Evolutionary conservation across 2,888 invertebrate species (phyloP).

Genomic region (Leptopilina myrica): DNA sequence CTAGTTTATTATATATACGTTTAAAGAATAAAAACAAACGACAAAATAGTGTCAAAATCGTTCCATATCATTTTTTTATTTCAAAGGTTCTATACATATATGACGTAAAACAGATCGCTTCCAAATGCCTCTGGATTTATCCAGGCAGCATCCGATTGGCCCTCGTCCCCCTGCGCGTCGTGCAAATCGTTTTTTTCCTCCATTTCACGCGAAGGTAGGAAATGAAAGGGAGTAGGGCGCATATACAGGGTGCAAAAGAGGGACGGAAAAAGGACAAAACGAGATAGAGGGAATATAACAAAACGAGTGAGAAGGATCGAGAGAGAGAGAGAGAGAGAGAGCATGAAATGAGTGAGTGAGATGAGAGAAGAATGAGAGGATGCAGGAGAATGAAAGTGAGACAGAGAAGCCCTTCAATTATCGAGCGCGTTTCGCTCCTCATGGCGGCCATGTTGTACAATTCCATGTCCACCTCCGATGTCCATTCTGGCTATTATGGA

Average conservation of each 20-base stretch:
- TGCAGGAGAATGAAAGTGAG: constrained; percentile 48
- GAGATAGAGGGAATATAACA: constrained; percentile 5
- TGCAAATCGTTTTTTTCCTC: constrained; percentile 37
- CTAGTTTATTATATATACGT: too few species aligned
- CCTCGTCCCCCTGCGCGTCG: constrained; percentile 42
- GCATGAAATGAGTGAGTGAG: constrained; percentile 23
- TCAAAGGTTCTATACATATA: not conserved
- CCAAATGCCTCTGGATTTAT: constrained; percentile 43
- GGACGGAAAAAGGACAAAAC: constrained; percentile 44
- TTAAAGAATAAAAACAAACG: too few species aligned
- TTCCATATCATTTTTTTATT: not conserved
- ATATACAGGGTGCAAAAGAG: constrained; percentile 21
- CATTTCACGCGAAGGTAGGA: constrained; percentile 42
- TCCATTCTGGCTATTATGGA: constrained; percentile 65
- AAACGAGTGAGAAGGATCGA: constrained; percentile 13
- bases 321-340: constrained; percentile 17
- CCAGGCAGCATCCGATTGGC: constrained; percentile 42
- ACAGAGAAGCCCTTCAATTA: constrained; percentile 69
- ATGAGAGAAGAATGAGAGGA: constrained; percentile 48
- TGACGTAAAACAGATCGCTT: constrained; percentile 38
- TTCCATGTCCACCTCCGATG: constrained; percentile 69
- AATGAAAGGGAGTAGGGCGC: constrained; percentile 15
- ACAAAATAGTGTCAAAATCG: not conserved
- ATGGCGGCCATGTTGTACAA: constrained; percentile 73
- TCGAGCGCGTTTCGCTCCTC: constrained; percentile 68